phyloP scores from a whole-genome alignment of 2,797 vertebrate genomes.

The Euphonia xanthogaster region DNA sequence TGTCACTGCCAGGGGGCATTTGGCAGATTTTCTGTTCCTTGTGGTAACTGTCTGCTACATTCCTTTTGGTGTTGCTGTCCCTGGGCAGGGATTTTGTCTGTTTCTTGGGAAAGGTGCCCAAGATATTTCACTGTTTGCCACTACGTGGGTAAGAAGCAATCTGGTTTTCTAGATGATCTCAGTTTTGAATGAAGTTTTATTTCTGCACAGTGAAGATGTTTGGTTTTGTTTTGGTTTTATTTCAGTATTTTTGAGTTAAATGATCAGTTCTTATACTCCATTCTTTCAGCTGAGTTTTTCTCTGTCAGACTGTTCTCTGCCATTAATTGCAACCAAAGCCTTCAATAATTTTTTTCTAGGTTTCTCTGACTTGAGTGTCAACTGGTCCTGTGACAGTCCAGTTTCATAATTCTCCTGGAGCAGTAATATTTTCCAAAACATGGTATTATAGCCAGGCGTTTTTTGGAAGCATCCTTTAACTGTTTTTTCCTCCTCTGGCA shows the following conservation, averaged over 20 bases:
- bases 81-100: background rate
- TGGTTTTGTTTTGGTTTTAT: background rate
- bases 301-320: background rate
- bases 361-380: background rate
- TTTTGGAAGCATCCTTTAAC: background rate
- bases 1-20: background rate
- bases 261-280: background rate
- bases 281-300: background rate
- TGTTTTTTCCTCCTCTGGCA: background rate
- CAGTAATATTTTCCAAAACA: background rate
- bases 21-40: background rate
- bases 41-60: accelerated
- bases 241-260: background rate
- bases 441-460: background rate
- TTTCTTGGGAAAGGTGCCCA: background rate
- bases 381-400: background rate
- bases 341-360: background rate
- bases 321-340: background rate
- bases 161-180: background rate
- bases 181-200: background rate
- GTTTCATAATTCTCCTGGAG: background rate
- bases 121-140: background rate
- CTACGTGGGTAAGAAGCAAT: background rate
- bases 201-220: background rate
- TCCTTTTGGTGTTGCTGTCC: background rate